phyloP scores from a whole-genome alignment of 2,888 invertebrate genomes.

The Pollenia angustigena region DNA sequence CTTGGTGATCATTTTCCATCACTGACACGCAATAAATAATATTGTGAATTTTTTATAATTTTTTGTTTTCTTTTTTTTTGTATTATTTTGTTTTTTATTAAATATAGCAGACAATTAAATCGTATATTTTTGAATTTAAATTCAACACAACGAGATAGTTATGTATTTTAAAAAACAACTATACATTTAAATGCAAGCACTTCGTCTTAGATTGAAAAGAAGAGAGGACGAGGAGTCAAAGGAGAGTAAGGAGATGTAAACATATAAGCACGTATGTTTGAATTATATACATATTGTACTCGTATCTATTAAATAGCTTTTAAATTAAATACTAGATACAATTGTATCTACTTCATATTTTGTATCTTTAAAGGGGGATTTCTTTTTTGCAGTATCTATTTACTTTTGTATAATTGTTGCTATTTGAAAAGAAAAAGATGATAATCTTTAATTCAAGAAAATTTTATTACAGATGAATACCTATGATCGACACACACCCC shows the following conservation, averaged over 20 bases:
- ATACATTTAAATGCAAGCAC: conserved; percentile 2
- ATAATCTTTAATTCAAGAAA: conserved; percentile 34
- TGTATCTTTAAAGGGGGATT: conserved; percentile 38
- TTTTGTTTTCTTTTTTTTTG: not conserved
- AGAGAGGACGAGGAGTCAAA: not conserved
- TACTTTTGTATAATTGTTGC: not conserved
- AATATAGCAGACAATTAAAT: conserved; percentile 34
- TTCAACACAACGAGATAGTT: conserved; percentile 39
- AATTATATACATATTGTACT: conserved; percentile 7
- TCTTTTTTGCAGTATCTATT: conserved; percentile 15
- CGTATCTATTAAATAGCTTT: conserved; percentile 33
- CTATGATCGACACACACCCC: not conserved
- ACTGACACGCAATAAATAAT: conserved; percentile 13
- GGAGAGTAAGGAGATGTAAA: not conserved
- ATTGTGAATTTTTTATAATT: conserved; percentile 18
- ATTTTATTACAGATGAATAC: conserved; percentile 20
- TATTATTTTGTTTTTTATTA: conserved; percentile 27
- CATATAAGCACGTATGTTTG: conserved; percentile 7
- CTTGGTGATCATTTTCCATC: too few species aligned
- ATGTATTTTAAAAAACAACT: conserved; percentile 4
- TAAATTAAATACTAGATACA: conserved; percentile 36
- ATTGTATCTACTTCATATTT: not conserved
- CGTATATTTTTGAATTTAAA: conserved; percentile 34
- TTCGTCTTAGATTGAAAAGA: not conserved
- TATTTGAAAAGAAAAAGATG: conserved; percentile 7